A percentile compares a stretch with the other conserved stretches of the same genome.
These are phyloP conservation scores for Protophormia terraenovae DNA, from an alignment of 2,888 invertebrate species.

Conservation along the genomic window DNA sequence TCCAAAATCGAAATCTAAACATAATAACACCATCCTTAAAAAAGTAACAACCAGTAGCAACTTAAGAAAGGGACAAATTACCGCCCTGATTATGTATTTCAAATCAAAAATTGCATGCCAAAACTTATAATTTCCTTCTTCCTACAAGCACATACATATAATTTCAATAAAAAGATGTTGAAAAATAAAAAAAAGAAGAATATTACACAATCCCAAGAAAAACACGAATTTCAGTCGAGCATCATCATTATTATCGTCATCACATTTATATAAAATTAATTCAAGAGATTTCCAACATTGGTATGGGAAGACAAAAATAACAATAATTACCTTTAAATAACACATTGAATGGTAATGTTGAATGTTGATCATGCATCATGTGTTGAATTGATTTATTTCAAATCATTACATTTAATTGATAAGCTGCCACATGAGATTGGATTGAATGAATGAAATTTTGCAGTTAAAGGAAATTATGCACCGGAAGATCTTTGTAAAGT, in stretches of 20 bases:
- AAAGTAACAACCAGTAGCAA: slow-evolving; percentile 58
- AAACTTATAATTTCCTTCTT: slow-evolving; percentile 63
- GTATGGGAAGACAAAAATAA: slow-evolving; percentile 38
- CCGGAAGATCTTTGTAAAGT: background rate
- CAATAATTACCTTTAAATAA: slow-evolving; percentile 61
- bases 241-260: slow-evolving; percentile 43
- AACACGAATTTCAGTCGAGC: slow-evolving; percentile 20
- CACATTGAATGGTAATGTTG: slow-evolving; percentile 28
- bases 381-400: slow-evolving; percentile 45
- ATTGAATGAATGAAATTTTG: slow-evolving; percentile 28
- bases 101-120: slow-evolving; percentile 65
- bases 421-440: slow-evolving; percentile 10
- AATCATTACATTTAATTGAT: slow-evolving; percentile 61
- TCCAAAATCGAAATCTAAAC: background rate
- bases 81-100: slow-evolving; percentile 55
- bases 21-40: slow-evolving; percentile 1
- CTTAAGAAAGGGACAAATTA: slow-evolving; percentile 58
- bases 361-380: slow-evolving; percentile 9
- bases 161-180: slow-evolving; percentile 39
- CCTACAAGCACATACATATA: slow-evolving; percentile 38
- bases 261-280: slow-evolving; percentile 21
- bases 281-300: background rate
- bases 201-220: slow-evolving; percentile 42
- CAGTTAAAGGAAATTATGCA: slow-evolving; percentile 16
- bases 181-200: background rate